Conservation (phyloP, 2,797 vertebrate genomes). For the Eulemur albifrons region DNA sequence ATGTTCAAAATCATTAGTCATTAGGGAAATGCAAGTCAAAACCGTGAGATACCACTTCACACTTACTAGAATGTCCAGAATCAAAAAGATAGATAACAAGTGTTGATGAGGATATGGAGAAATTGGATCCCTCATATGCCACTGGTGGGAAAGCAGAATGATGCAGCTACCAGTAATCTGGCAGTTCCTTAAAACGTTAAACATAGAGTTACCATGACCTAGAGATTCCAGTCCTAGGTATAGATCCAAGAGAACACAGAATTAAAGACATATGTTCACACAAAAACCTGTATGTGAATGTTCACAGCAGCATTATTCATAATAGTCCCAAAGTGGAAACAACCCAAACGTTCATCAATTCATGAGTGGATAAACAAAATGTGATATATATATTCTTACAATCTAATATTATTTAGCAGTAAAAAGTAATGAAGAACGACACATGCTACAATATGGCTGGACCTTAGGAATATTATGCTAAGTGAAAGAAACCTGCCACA, state of each 20-base stretch:
- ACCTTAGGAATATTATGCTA: neutral
- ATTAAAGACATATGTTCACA: neutral
- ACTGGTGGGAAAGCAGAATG: neutral
- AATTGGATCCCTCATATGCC: neutral
- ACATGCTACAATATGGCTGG: neutral
- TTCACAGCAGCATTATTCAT: neutral
- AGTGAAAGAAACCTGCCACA: conserved; percentile 22
- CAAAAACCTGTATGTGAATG: neutral
- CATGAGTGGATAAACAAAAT: neutral
- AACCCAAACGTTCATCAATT: neutral
- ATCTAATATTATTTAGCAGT: neutral
- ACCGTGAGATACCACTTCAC: neutral
- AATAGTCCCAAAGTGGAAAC: neutral
- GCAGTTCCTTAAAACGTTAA: neutral
- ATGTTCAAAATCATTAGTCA: neutral
- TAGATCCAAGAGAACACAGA: neutral
- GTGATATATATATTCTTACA: neutral
- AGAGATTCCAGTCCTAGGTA: neutral
- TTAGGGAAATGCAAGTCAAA: neutral
- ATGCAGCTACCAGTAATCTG: neutral
- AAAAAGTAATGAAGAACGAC: neutral
- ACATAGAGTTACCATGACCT: neutral
- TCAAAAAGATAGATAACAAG: neutral
- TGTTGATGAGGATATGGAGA: neutral
- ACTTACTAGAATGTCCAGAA: neutral